Percentiles rank a stretch among this genome's conserved stretches.
Evolutionary conservation across 2,797 vertebrate genomes (phyloP).

Genomic region (Rhyacichthys aspro): DNA sequence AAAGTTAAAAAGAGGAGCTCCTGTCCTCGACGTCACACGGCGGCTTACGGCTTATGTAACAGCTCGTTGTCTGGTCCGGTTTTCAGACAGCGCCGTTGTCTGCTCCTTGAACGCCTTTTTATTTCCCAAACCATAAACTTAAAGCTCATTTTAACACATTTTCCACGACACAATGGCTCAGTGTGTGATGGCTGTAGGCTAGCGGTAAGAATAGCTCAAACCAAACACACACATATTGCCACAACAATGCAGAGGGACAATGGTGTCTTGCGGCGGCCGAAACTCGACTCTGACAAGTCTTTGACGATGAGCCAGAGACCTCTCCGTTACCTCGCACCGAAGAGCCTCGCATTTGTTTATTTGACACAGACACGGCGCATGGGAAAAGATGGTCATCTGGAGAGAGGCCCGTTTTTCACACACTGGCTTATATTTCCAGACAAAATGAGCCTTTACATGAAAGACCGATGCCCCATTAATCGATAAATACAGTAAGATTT

Average conservation of each 20-base stretch:
- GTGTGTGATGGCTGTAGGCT: too few relatives aligned
- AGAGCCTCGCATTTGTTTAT: slow-evolving; percentile 40
- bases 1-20: slow-evolving; percentile 30
- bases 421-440: neutral
- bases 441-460: neutral
- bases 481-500: neutral
- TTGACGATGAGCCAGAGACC: slow-evolving; percentile 25
- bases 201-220: too few relatives aligned
- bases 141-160: too few relatives aligned
- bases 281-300: slow-evolving; percentile 32
- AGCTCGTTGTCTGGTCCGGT: slow-evolving; percentile 32
- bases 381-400: slow-evolving; percentile 34
- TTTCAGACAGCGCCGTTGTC: slow-evolving; percentile 48
- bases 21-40: slow-evolving; percentile 5
- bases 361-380: slow-evolving; percentile 7
- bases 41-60: slow-evolving; percentile 45
- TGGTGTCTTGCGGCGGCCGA: slow-evolving; percentile 24
- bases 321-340: slow-evolving; percentile 40
- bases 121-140: neutral
- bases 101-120: slow-evolving; percentile 18
- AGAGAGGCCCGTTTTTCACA: slow-evolving; percentile 9
- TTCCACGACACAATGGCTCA: too few relatives aligned
- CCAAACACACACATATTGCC: neutral
- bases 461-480: neutral
- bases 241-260: slow-evolving; percentile 30